phyloP scores from a whole-genome alignment of 2,888 invertebrate genomes.

The Eupeodes luniger region DNA sequence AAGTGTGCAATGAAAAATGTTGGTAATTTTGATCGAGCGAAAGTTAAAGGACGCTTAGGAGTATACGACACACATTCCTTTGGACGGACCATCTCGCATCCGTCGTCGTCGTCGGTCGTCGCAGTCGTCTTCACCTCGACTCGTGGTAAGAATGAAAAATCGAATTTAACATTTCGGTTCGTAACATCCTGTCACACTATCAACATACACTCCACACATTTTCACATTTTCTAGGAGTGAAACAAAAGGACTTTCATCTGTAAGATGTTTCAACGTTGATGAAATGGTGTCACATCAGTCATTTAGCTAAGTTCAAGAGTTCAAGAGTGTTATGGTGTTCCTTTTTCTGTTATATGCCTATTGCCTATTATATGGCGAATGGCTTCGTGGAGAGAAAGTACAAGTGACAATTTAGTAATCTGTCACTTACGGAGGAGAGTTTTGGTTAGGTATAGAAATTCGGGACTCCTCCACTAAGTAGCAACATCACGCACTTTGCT shows the following conservation, averaged over 20 bases:
- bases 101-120: constrained; percentile 12
- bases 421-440: constrained; percentile 68
- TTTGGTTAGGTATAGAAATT: constrained; percentile 50
- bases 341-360: not conserved
- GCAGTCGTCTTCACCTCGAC: not conserved
- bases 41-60: constrained; percentile 44
- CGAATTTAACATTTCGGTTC: constrained; percentile 61
- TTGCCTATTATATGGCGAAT: not conserved
- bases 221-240: not conserved
- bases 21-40: constrained; percentile 66
- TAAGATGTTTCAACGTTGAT: constrained; percentile 60
- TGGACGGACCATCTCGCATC: constrained; percentile 24
- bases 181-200: constrained; percentile 70
- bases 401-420: constrained; percentile 71
- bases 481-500: constrained; percentile 59
- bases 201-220: constrained; percentile 32
- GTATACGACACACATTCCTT: constrained; percentile 36
- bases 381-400: constrained; percentile 22
- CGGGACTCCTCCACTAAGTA: constrained; percentile 9
- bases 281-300: constrained; percentile 66
- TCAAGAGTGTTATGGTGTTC: not conserved
- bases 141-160: constrained; percentile 66
- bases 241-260: constrained; percentile 68
- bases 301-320: constrained; percentile 52
- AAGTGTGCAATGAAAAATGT: constrained; percentile 72